These are phyloP conservation scores for Mus spretus DNA, from an alignment of 2,797 vertebrate genomes.

Conservation along the genomic window DNA sequence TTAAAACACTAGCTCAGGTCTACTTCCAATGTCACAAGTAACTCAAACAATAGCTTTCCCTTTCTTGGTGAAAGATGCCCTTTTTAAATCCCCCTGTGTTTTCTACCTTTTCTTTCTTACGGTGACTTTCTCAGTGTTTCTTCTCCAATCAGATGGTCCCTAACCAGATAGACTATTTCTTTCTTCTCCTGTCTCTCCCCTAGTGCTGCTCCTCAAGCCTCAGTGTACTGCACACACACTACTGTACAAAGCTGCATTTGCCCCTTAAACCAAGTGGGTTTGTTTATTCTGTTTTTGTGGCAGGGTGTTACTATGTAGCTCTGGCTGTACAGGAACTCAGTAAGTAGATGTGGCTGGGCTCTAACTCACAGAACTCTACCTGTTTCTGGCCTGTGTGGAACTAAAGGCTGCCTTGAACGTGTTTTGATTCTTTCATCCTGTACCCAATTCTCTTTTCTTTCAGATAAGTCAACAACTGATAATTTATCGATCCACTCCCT, in stretches of 20 bases:
- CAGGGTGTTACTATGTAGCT: not conserved
- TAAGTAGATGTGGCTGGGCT: not conserved
- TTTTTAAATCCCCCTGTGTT: conserved; percentile 28
- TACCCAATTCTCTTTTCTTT: conserved; percentile 50
- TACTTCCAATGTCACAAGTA: conserved; percentile 30
- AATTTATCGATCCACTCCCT: conserved; percentile 19
- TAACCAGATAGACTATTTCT: conserved; percentile 10
- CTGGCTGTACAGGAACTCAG: not conserved
- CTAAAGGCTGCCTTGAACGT: not conserved
- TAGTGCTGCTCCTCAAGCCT: not conserved
- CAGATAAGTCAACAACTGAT: conserved; percentile 26
- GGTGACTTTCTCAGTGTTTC: conserved; percentile 21
- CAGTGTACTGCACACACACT: not conserved
- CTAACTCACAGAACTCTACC: not conserved
- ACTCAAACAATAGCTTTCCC: not conserved
- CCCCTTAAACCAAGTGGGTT: not conserved
- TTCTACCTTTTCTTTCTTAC: not conserved
- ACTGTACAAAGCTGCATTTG: not conserved
- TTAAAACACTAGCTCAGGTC: not conserved
- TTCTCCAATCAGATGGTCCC: conserved; percentile 31
- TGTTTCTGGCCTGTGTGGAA: not conserved
- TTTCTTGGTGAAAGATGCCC: not conserved
- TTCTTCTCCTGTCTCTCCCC: not conserved
- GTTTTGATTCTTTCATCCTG: conserved; percentile 27
- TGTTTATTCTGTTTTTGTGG: not conserved